Percentiles rank a stretch among this genome's conserved stretches.
Conservation (phyloP, 2,797 vertebrate species). For the Clarias platycephalus region DNA sequence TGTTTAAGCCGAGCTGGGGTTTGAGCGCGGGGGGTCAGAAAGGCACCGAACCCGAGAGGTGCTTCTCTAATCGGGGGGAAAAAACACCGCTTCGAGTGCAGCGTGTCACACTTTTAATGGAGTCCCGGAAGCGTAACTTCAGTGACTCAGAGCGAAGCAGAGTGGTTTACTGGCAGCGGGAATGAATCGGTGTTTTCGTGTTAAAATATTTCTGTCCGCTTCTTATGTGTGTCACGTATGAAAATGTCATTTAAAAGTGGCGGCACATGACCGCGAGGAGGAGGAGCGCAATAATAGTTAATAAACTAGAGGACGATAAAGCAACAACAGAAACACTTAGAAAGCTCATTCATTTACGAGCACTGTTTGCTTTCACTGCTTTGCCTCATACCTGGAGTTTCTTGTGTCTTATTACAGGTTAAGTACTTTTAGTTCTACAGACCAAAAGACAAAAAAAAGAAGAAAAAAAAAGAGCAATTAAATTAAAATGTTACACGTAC, state of each 20-base stretch:
- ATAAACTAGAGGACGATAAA: too few species aligned
- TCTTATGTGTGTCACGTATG: too few species aligned
- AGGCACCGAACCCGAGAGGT: neutral
- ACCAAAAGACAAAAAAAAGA: neutral
- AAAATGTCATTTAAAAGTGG: neutral
- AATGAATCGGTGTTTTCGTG: too few species aligned
- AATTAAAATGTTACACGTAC: neutral
- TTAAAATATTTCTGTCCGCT: neutral
- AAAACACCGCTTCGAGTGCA: neutral
- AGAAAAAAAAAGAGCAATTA: neutral
- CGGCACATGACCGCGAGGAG: neutral
- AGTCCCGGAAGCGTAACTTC: neutral
- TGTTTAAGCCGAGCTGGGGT: neutral
- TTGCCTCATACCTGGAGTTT: neutral
- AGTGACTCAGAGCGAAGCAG: neutral
- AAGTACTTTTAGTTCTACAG: neutral
- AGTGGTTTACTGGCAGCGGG: neutral
- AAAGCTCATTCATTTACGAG: too few species aligned
- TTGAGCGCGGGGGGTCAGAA: neutral
- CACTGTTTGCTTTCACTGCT: neutral
- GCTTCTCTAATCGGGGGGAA: neutral
- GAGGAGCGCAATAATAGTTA: too few species aligned
- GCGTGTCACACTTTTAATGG: neutral
- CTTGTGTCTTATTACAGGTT: neutral
- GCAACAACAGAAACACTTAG: too few species aligned